Conservation (phyloP, 2,797 vertebrate genomes). For the Enteromius anoplus region DNA sequence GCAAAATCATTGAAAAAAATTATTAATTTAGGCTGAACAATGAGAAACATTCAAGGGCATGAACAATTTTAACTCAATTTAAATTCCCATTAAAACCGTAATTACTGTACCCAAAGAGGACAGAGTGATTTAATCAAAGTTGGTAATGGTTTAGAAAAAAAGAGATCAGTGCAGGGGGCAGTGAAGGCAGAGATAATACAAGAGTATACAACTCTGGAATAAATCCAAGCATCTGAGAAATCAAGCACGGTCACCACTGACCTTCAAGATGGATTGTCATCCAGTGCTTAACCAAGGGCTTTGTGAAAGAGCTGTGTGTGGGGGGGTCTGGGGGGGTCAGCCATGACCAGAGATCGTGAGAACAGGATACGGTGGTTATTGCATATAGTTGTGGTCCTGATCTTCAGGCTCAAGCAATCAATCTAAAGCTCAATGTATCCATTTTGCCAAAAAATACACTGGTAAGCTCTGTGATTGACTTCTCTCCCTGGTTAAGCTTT, state of each 20-base stretch:
- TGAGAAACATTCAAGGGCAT: slow-evolving; percentile 44
- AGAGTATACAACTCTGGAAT: slow-evolving; percentile 13
- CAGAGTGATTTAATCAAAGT: slow-evolving; percentile 66
- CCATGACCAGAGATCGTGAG: slow-evolving; percentile 22
- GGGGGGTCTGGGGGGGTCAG: background rate
- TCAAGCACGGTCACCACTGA: slow-evolving; percentile 20
- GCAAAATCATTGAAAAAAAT: slow-evolving; percentile 32
- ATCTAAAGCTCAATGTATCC: background rate
- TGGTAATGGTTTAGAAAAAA: background rate
- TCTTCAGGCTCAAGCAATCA: slow-evolving; percentile 38
- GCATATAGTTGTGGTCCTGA: slow-evolving; percentile 14
- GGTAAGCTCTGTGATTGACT: background rate
- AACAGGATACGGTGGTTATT: slow-evolving; percentile 3
- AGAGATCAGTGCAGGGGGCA: slow-evolving; percentile 5
- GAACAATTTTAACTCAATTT: slow-evolving; percentile 70
- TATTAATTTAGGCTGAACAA: slow-evolving; percentile 61
- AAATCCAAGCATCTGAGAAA: slow-evolving; percentile 15
- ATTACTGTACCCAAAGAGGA: slow-evolving; percentile 62
- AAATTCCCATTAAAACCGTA: slow-evolving; percentile 70
- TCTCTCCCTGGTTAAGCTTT: background rate
- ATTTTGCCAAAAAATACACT: slow-evolving; percentile 3
- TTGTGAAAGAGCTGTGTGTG: background rate
- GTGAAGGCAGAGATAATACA: background rate
- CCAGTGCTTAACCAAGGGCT: background rate
- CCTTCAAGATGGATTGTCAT: background rate